Base-by-base conservation (phyloP, 2,888 invertebrate species). In the Xanthia togata region DNA sequence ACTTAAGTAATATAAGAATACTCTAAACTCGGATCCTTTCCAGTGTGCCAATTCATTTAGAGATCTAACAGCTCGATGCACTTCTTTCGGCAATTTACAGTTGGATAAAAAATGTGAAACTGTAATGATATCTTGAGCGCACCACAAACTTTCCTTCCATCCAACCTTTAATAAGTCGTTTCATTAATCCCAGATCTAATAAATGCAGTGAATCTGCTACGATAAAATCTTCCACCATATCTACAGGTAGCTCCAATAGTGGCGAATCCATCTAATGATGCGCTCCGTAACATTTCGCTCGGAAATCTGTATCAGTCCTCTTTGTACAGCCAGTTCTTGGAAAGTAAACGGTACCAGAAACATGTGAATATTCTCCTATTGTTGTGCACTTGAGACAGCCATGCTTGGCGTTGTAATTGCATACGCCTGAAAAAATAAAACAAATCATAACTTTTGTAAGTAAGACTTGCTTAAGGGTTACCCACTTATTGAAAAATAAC, bases 351-450 rank as follows among this genome's bases (percentile, higher is more conserved):
- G 67, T 67, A 47, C 47, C 47, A 47, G 47, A 47, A 47, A 47
- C 47, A 47, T 47, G n/a, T 23, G 53, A 53, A 69, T 69, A 57
- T 20, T 57, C 55, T 23, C 53, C 68, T 17, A 17, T 12, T 20
- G 17, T 38, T 11, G 68, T 53, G 20, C 68, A 68, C 23, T 55
- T 68, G 1, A 50, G 31, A 50, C 68, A 68, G 23, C 68, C 68
- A 53, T 68, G 35, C 35, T 64, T 64, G 14, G n/a, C n/a, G 41
- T 64, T 64, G 64, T 14, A 64, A 64, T 64, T 44, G 23, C 38
- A 63, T 41, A 63, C 63, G 23, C 63, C 63, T 63, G 63, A 41
- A 63, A 63, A 63, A 60, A 55, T 55, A 60, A 60, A 60, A 9
- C 11, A 60, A 3, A 35, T 60, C 60, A 60, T 60, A 60, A 60